These are phyloP conservation scores for Hydropsyche tenuis DNA, from an alignment of 1,140 invertebrate species.

Conservation along the genomic window DNA sequence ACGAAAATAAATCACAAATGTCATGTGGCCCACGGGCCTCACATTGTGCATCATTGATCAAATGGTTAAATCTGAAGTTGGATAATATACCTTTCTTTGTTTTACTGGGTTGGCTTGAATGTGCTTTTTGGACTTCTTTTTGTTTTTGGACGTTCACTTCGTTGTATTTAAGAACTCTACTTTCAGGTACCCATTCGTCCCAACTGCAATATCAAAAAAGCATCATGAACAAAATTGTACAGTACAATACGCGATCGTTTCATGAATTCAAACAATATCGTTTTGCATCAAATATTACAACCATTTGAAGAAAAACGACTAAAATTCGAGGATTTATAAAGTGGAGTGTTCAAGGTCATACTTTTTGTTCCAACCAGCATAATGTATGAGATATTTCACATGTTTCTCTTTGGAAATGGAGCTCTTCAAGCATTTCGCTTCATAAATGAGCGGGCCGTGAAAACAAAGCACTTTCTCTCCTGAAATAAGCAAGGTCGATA, in stretches of 20 bases:
- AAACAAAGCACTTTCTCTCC: conserved; percentile 96
- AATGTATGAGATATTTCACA: conserved; percentile 93
- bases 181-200: conserved; percentile 98
- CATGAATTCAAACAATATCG: too few relatives aligned
- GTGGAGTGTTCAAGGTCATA: conserved; percentile 62
- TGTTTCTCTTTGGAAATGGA: conserved; percentile 83
- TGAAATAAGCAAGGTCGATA: conserved; percentile 57
- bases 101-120: conserved; percentile 73
- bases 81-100: conserved; percentile 67
- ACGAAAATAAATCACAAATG: too few relatives aligned
- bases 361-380: conserved; percentile 98
- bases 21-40: too few relatives aligned
- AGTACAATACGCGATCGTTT: too few relatives aligned
- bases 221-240: not conserved
- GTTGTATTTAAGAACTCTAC: conserved; percentile 90
- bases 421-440: conserved; percentile 92
- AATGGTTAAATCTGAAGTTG: not conserved
- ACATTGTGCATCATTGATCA: too few relatives aligned
- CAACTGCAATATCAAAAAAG: conserved; percentile 72
- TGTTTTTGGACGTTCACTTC: conserved; percentile 90
- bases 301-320: too few relatives aligned
- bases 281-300: not conserved
- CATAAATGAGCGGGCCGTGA: conserved; percentile 93
- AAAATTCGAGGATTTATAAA: not conserved
- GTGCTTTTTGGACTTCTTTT: conserved; percentile 85